A percentile compares a stretch with the other conserved stretches of the same genome.
These are phyloP conservation scores for Tipula vernalis DNA, from an alignment of 2,888 invertebrate species.

Conservation along the genomic window DNA sequence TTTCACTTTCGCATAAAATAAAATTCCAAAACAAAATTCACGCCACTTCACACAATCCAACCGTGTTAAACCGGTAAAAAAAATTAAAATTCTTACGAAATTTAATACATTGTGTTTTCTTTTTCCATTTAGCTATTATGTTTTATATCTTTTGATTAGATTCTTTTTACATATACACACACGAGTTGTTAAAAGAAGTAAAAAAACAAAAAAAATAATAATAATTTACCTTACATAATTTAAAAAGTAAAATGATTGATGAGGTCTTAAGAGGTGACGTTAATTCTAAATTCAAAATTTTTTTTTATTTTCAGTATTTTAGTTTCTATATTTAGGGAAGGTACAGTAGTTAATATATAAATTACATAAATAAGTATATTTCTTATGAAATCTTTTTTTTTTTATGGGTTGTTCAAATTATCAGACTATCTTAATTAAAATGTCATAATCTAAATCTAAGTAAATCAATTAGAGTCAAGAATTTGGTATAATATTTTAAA, in stretches of 20 bases:
- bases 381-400: not conserved
- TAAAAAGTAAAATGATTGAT: not conserved
- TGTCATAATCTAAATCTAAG: not conserved
- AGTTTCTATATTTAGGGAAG: not conserved
- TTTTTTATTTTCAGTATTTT: not conserved
- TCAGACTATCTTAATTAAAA: not conserved
- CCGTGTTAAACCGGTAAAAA: not conserved
- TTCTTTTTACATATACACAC: not conserved
- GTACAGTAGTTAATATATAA: not conserved
- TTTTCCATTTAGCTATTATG: not conserved
- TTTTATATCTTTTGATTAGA: not conserved
- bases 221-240: not conserved
- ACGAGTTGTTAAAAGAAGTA: not conserved
- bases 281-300: not conserved
- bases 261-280: not conserved
- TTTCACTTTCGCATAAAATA: not conserved
- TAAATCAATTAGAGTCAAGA: not conserved
- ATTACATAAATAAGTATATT: not conserved
- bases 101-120: not conserved
- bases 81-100: not conserved
- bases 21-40: not conserved
- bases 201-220: not conserved
- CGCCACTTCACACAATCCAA: not conserved
- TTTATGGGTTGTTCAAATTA: not conserved
- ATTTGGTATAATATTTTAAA: not conserved